Base-by-base conservation (phyloP, 2,797 vertebrate species). In the Kryptopterus vitreolus region DNA sequence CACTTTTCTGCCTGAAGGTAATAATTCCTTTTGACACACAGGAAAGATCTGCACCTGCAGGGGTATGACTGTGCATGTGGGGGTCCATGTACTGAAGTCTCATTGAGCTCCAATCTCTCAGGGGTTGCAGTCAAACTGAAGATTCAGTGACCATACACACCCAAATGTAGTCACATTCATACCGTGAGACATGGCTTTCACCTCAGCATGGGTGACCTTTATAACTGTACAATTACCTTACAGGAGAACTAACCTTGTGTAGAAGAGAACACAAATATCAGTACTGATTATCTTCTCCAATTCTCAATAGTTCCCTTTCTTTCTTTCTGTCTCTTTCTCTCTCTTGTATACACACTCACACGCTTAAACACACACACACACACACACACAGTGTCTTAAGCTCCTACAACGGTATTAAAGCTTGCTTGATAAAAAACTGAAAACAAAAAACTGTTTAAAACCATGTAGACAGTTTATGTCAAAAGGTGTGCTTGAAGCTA, bases 11-110 rank as follows among this genome's bases (percentile, higher is more conserved):
- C 43, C 24, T 52, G 31, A 59, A 62, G 20, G 31, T 53, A 46
- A 71, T 62, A 66, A 80, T 63, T 55, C 15, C 22, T 16, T 22
- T 80, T 73, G 78, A 24, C 78, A 65, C 18, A 26, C 46, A 71
- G 18, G 29, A 53, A 52, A 71, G 18, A 20, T 31, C 26, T 50
- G 66, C 38, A 69, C 43, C 24, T 18, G 16, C 16, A 1, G 20
- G 43, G 26, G 18, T 65, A 22, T 48, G 6, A 46, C 35, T 43
- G 62, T 48, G n/a, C 18, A 43, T 24, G n/a, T 46, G n/a, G n/a
- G 6, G 33, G 74, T 53, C 20, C 24, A 6, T 65, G 29, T 70
- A 20, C 22, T 43, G 29, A 73, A 24, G 46, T 65, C 69, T 46
- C 48, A 31, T 16, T n/a, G 48, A 73, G 31, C n/a, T 29, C 13